phyloP scores from a whole-genome alignment of 1,140 invertebrate genomes.

The Bombus huntii region DNA sequence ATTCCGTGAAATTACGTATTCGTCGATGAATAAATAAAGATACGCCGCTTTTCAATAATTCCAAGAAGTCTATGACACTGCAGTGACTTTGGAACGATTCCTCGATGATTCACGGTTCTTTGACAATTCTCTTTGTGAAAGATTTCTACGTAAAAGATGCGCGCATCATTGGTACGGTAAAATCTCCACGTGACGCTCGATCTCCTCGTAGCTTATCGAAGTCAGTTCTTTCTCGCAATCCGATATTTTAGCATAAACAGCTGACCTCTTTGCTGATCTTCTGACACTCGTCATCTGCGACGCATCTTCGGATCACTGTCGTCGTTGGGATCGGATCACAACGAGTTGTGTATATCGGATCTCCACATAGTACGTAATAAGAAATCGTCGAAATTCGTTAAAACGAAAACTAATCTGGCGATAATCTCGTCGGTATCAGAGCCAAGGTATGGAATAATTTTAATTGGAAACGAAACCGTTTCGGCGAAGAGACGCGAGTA shows the following conservation, averaged over 20 bases:
- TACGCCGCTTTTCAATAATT: not conserved
- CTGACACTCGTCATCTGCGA: too few species aligned
- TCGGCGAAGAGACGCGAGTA: conserved; percentile 26
- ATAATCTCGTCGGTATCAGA: rapidly evolving
- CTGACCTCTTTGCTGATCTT: too few species aligned
- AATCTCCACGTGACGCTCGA: not conserved
- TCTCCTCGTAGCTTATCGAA: not conserved
- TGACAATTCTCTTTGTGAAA: not conserved
- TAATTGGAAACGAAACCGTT: conserved; percentile 22
- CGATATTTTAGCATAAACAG: too few species aligned
- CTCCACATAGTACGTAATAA: rapidly evolving
- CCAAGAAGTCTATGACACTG: not conserved
- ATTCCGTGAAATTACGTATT: not conserved
- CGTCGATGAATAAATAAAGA: not conserved
- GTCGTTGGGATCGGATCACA: too few species aligned
- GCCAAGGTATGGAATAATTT: not conserved
- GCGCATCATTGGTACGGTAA: not conserved
- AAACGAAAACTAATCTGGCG: not conserved
- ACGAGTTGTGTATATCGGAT: too few species aligned
- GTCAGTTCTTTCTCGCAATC: not conserved
- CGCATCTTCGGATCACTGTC: rapidly evolving
- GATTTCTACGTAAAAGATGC: not conserved
- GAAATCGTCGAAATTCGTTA: too few species aligned
- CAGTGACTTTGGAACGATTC: not conserved
- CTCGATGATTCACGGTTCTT: not conserved